A percentile compares a stretch with the other conserved stretches of the same genome.
Evolutionary conservation across 2,888 invertebrate genomes (phyloP).

Genomic region (Eupeodes luniger): DNA sequence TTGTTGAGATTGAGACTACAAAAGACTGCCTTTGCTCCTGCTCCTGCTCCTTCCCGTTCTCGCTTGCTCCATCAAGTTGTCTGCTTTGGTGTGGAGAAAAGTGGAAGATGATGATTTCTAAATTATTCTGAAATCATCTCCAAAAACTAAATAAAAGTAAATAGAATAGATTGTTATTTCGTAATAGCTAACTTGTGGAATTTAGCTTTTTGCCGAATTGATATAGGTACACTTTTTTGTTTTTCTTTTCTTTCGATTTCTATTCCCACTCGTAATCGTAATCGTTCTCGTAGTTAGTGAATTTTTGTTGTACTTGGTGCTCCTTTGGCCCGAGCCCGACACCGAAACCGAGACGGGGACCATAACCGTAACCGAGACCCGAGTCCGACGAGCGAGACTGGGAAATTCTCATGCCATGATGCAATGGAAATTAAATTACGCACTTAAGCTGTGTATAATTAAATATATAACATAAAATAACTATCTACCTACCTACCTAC

Average conservation of each 20-base stretch:
- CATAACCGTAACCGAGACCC: too few relatives aligned
- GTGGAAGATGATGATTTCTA: neutral
- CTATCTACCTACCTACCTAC: too few relatives aligned
- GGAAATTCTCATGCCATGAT: slow-evolving; percentile 43
- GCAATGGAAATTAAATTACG: slow-evolving; percentile 37
- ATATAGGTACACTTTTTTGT: slow-evolving; percentile 16
- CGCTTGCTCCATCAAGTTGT: too few relatives aligned
- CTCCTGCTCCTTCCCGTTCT: too few relatives aligned
- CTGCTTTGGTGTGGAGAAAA: neutral
- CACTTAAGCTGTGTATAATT: neutral
- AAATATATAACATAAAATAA: neutral
- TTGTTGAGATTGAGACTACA: slow-evolving; percentile 40
- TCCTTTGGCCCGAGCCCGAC: slow-evolving; percentile 12
- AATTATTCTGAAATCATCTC: neutral
- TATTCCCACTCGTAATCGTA: neutral
- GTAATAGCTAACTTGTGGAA: slow-evolving; percentile 31
- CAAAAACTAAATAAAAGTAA: slow-evolving; percentile 7
- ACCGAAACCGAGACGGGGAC: neutral
- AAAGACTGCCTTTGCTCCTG: slow-evolving; percentile 19
- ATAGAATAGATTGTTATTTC: slow-evolving; percentile 35
- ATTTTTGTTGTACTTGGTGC: slow-evolving; percentile 1
- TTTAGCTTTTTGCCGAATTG: neutral
- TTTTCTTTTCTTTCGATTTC: neutral
- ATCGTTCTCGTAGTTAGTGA: neutral
- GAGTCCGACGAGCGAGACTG: neutral